Evolutionary conservation across 2,888 invertebrate genomes (phyloP), one percentile per base, ranked within the genome.

Genomic region (Crocallis elinguaria): DNA sequence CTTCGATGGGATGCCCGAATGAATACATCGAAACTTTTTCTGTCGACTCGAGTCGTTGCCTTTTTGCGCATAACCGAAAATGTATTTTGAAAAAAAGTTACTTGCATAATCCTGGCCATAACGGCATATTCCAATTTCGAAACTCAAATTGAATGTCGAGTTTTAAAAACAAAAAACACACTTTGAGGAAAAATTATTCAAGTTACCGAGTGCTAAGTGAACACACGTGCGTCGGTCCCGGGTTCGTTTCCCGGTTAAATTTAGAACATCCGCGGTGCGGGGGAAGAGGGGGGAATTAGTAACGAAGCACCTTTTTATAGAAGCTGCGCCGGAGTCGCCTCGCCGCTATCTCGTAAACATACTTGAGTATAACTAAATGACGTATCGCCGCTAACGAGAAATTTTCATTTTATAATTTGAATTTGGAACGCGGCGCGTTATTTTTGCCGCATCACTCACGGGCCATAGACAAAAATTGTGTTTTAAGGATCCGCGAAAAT

Each of bases 241-340:
- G 83, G 79, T 87, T 86, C 82, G 84, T 82, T 80, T 86, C 84
- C 80, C 78, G 78, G 77, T 77, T 89, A 89, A 86, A 84, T 84
- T 86, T 90, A 88, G 90, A 81, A 67, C 59, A 53, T 57, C 57
- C 41, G 60, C 54, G 62, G 62, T 68, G 66, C 64, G 72, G 75
- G 69, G 66, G 67, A 67, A 64, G 60, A 65, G 67, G 73, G 67
- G 73, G 69, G 74, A 74, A 77, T 78, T 78, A 75, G 81, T 80
- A 80, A 82, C 82, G 85, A 82, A 86, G 83, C 78, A 78, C 87
- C 89, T 90, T 89, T 90, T 89, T 90, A 88, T 90, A 90, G 89
- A 87, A 81, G 71, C 83, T 76, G 75, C 75, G 79, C 69, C 79
- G 76, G 71, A 75, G 78, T 61, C 62, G 55, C 62, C 65, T 72